phyloP scores from a whole-genome alignment of 2,113 vertebrate genomes.

The Naja naja region DNA sequence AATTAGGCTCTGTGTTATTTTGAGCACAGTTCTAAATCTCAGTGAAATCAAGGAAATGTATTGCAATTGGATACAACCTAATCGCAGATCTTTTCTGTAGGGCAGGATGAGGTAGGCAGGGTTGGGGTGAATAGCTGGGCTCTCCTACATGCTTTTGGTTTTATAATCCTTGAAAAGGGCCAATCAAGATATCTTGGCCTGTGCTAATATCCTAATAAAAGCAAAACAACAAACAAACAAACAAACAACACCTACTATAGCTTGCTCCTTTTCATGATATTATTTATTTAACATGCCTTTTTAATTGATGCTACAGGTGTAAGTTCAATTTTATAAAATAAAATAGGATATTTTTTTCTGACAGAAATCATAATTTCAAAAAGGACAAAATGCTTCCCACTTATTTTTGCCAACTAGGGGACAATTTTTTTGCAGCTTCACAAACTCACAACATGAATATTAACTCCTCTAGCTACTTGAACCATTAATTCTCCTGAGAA shows the following conservation, averaged over 20 bases:
- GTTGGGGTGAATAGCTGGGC: not conserved
- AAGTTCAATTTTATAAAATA: not conserved
- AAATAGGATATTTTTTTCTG: not conserved
- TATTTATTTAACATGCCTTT: not conserved
- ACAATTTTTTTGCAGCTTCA: conserved; percentile 35
- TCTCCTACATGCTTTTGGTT: not conserved
- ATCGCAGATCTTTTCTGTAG: not conserved
- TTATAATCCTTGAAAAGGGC: not conserved
- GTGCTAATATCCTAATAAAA: not conserved
- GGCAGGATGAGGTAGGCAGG: not conserved
- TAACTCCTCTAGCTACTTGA: conserved; percentile 46
- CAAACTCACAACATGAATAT: conserved; percentile 32
- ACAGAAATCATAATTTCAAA: not conserved
- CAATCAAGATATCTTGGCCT: not conserved
- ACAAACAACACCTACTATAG: not conserved
- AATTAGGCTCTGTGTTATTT: not conserved
- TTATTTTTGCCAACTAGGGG: conserved; percentile 52
- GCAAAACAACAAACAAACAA: too few species aligned
- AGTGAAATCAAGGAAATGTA: not conserved
- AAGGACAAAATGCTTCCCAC: conserved; percentile 46
- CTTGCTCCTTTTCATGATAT: not conserved
- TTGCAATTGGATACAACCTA: not conserved
- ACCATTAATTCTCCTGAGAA: conserved; percentile 60
- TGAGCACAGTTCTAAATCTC: not conserved
- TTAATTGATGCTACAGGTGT: not conserved